Evolutionary conservation across 2,888 invertebrate genomes (phyloP).

Genomic region (Philaethria dido): DNA sequence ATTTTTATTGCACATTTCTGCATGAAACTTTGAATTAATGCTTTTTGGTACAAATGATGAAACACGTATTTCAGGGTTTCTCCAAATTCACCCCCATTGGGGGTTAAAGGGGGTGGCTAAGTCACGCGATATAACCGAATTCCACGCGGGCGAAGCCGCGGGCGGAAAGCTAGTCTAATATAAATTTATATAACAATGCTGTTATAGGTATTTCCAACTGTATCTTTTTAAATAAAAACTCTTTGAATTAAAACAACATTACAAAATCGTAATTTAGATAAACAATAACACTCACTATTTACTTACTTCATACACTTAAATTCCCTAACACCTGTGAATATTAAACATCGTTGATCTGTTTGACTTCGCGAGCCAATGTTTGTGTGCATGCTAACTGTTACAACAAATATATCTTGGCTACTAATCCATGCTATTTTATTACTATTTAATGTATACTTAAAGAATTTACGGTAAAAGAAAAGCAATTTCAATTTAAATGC

Average conservation of each 20-base stretch:
- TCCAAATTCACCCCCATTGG: too few relatives aligned
- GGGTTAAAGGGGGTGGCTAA: too few relatives aligned
- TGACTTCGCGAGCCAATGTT: constrained; percentile 44
- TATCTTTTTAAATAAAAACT: background rate
- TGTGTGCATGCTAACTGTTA: constrained; percentile 43
- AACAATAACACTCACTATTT: background rate
- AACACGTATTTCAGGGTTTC: too few relatives aligned
- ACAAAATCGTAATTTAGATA: background rate
- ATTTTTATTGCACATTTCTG: too few relatives aligned
- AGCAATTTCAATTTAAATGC: too few relatives aligned
- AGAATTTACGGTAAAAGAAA: background rate
- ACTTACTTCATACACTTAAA: constrained; percentile 16
- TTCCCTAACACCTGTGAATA: constrained; percentile 36
- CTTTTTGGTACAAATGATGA: too few relatives aligned
- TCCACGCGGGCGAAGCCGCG: too few relatives aligned
- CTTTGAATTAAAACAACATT: background rate
- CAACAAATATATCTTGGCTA: constrained; percentile 50
- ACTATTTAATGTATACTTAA: background rate
- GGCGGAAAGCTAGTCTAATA: too few relatives aligned
- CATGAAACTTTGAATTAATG: too few relatives aligned
- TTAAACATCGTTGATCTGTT: constrained; percentile 42
- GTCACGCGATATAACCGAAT: too few relatives aligned
- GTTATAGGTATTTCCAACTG: too few relatives aligned
- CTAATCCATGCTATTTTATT: background rate
- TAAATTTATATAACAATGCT: too few relatives aligned